These are phyloP conservation scores for Eupithecia centaureata DNA, from an alignment of 2,888 invertebrate species.

Conservation along the genomic window DNA sequence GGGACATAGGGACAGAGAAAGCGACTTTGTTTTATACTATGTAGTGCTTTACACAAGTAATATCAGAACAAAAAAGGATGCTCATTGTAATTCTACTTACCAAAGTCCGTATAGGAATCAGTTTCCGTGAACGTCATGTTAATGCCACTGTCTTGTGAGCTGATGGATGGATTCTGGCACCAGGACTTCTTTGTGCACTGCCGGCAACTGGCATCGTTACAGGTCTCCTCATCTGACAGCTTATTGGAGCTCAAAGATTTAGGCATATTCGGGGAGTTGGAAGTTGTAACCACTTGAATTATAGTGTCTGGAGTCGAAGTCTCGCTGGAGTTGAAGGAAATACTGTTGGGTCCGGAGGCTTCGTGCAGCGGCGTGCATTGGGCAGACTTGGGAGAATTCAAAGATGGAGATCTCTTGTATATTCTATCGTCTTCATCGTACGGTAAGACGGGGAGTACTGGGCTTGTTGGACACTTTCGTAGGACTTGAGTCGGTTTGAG, in stretches of 20 bases:
- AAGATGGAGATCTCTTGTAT: constrained; percentile 64
- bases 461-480: constrained; percentile 79
- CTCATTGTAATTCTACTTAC: constrained; percentile 56
- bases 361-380: constrained; percentile 77
- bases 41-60: no score
- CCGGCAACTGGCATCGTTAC: constrained; percentile 74
- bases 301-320: constrained; percentile 82
- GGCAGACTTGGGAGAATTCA: constrained; percentile 73
- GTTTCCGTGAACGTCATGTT: constrained; percentile 89
- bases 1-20: no score
- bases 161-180: constrained; percentile 87
- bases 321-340: constrained; percentile 81
- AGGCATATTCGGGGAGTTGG: constrained; percentile 72
- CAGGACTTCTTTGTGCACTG: constrained; percentile 83
- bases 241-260: constrained; percentile 84
- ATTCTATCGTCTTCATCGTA: constrained; percentile 69
- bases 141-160: constrained; percentile 91
- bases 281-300: constrained; percentile 76
- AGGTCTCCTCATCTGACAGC: constrained; percentile 84
- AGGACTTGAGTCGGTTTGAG: constrained; percentile 62
- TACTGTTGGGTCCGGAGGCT: constrained; percentile 73
- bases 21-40: no score
- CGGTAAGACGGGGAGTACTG: constrained; percentile 64
- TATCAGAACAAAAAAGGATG: no score
- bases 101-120: constrained; percentile 82